Conservation (phyloP, 2,888 invertebrate species). For the Leucozona laternaria region DNA sequence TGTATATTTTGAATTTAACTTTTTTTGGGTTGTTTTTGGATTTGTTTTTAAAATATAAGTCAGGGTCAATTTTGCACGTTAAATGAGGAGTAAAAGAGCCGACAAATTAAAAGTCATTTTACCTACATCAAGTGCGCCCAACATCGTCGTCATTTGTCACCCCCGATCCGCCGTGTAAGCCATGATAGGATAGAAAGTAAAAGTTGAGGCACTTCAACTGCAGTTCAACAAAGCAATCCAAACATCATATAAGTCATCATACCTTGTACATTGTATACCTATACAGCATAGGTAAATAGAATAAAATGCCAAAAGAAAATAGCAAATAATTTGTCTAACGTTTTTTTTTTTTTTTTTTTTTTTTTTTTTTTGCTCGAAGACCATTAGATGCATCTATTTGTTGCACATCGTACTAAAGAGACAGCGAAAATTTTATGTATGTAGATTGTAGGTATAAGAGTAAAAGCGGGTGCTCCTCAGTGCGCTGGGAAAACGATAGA, state of each 20-base stretch:
- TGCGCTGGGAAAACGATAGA: slow-evolving; percentile 27
- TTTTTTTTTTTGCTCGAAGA: slow-evolving; percentile 22
- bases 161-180: slow-evolving; percentile 1
- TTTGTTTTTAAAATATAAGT: slow-evolving; percentile 48
- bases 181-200: slow-evolving; percentile 69
- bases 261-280: not conserved
- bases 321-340: slow-evolving; percentile 53
- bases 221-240: slow-evolving; percentile 33
- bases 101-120: slow-evolving; percentile 43
- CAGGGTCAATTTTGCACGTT: slow-evolving; percentile 71
- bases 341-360: slow-evolving; percentile 12
- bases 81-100: slow-evolving; percentile 26
- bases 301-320: slow-evolving; percentile 34
- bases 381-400: slow-evolving; percentile 74
- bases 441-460: not conserved
- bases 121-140: slow-evolving; percentile 55
- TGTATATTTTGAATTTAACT: slow-evolving; percentile 20
- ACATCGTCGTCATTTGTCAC: not conserved
- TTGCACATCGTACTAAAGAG: slow-evolving; percentile 58
- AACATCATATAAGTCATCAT: slow-evolving; percentile 20
- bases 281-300: not conserved
- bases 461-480: slow-evolving; percentile 25
- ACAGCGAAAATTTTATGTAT: not conserved
- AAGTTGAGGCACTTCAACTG: slow-evolving; percentile 47
- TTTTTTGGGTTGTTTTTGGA: slow-evolving; percentile 14